Evolutionary conservation across 2,888 invertebrate genomes (phyloP).

Genomic region (Lepidocyrtoides sp.): DNA sequence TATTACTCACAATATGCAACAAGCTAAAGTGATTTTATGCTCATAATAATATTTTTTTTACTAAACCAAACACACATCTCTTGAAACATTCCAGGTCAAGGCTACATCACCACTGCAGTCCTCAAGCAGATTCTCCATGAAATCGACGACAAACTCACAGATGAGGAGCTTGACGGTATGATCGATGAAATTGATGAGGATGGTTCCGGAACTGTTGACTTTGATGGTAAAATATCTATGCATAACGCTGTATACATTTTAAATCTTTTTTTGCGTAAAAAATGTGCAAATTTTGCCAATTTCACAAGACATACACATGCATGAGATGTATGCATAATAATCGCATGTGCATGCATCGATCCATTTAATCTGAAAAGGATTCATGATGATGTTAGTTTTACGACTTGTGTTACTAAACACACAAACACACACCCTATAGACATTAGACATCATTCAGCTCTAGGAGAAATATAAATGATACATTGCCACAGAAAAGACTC

Average conservation of each 20-base stretch:
- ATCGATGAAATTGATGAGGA: conserved; percentile 86
- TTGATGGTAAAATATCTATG: conserved; percentile 92
- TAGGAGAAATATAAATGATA: conserved; percentile 16
- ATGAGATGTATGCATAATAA: not conserved
- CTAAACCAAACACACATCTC: not conserved
- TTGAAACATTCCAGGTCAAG: conserved; percentile 79
- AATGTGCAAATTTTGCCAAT: not conserved
- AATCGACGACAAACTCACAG: conserved; percentile 79
- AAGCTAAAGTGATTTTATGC: no score
- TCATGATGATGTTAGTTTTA: not conserved
- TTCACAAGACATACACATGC: not conserved
- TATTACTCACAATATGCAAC: no score
- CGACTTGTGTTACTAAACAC: not conserved
- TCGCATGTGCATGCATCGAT: not conserved
- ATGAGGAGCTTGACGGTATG: conserved; percentile 77
- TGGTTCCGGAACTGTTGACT: conserved; percentile 87
- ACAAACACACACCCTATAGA: not conserved
- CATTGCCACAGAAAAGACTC: conserved; percentile 20
- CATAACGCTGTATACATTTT: not conserved
- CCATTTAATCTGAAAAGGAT: not conserved
- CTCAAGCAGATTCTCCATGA: conserved; percentile 81
- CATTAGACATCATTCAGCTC: not conserved
- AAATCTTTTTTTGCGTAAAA: not conserved
- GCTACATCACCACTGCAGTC: conserved; percentile 77
- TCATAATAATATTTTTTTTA: not conserved